A percentile compares a stretch with the other conserved stretches of the same genome.
These are phyloP conservation scores for Nothura maculosa DNA, from an alignment of 2,797 vertebrate genomes.

Conservation along the genomic window DNA sequence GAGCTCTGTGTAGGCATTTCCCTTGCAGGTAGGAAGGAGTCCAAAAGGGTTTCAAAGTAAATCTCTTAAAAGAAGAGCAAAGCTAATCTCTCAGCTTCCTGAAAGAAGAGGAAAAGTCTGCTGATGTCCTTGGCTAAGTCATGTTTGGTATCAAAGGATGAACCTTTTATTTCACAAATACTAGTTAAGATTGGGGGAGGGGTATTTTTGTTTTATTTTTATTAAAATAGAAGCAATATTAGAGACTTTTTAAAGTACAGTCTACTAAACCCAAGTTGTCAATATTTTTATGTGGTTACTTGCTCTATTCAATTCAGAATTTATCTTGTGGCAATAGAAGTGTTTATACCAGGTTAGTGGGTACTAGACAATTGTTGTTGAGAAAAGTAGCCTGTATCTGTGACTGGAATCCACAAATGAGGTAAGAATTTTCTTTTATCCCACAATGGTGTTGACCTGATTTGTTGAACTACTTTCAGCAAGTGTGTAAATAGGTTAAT, in stretches of 20 bases:
- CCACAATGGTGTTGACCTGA: background rate
- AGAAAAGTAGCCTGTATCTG: background rate
- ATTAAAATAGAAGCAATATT: background rate
- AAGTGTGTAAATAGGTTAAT: background rate
- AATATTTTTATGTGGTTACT: background rate
- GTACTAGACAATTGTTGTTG: background rate
- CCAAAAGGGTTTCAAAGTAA: background rate
- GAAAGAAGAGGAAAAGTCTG: background rate
- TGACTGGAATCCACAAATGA: background rate
- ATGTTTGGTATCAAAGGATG: background rate
- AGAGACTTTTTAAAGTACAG: background rate
- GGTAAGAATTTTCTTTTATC: background rate
- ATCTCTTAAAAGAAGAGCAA: background rate
- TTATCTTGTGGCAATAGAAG: background rate
- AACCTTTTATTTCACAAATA: background rate
- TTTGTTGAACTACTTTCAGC: background rate
- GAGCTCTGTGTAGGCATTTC: background rate
- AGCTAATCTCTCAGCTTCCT: background rate
- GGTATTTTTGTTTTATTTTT: background rate
- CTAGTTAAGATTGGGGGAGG: background rate
- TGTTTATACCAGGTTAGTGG: background rate
- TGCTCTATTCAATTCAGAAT: background rate
- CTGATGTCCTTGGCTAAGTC: background rate
- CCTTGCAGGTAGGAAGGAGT: background rate
- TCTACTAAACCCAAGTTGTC: background rate